These are phyloP conservation scores for Penaeus monodon DNA, from an alignment of 2,888 invertebrate species.

Conservation along the genomic window DNA sequence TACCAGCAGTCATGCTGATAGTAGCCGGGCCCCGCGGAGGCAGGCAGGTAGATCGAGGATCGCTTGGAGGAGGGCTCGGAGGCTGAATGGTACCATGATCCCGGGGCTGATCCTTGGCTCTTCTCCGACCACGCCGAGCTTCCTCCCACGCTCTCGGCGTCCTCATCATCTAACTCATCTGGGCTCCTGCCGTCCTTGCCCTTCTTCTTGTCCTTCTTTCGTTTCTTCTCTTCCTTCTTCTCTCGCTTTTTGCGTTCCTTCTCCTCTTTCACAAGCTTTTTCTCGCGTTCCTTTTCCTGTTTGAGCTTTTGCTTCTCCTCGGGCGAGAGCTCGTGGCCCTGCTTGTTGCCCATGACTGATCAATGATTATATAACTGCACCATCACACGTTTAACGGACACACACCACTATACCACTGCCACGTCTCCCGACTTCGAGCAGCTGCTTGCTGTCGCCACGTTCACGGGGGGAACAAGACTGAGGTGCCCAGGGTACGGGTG, in stretches of 20 bases:
- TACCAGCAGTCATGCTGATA: conserved; percentile 65
- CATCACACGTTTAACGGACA: conserved; percentile 40
- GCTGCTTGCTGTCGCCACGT: conserved; percentile 50
- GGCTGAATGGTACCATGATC: conserved; percentile 64
- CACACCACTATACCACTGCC: conserved; percentile 39
- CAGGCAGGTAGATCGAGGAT: conserved; percentile 63
- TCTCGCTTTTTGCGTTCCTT: conserved; percentile 61
- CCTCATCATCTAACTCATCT: conserved; percentile 41
- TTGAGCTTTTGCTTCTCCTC: conserved; percentile 61
- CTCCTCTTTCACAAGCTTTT: conserved; percentile 52
- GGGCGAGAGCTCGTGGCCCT: conserved; percentile 62
- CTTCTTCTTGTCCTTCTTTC: conserved; percentile 58
- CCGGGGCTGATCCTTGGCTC: conserved; percentile 62
- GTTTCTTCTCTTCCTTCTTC: conserved; percentile 61
- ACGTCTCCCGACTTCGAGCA: conserved; percentile 27
- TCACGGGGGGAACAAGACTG: conserved; percentile 54
- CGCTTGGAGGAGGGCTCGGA: conserved; percentile 64
- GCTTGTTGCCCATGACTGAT: conserved; percentile 63
- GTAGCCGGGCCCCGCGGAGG: conserved; percentile 63
- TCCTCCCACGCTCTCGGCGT: conserved; percentile 53
- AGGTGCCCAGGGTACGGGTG: conserved; percentile 35
- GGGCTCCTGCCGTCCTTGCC: conserved; percentile 21
- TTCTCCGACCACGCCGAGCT: conserved; percentile 63
- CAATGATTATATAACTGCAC: conserved; percentile 27
- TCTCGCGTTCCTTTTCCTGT: conserved; percentile 58